Base-by-base conservation (phyloP, 2,888 invertebrate species). In the Apotomis turbidana region DNA sequence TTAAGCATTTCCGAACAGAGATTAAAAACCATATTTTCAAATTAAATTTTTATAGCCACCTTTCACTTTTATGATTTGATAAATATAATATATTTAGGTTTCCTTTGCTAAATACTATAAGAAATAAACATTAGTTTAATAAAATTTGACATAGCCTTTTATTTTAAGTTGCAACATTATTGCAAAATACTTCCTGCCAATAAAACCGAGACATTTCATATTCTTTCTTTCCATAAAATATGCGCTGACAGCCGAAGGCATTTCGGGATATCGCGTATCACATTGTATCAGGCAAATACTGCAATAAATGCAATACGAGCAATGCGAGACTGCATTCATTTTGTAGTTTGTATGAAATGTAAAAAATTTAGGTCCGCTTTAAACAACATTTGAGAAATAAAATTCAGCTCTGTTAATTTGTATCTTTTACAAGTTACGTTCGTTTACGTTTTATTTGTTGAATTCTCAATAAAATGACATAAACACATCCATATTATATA, bases 231-330 rank as follows among this genome's bases (percentile, higher is more conserved):
- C 52, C 63, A 63, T 70, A 66, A 70, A 70, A 70, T 66, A 70
- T 44, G 52, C 64, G 64, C 52, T 46, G 64, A 70, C 64, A 70
- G 70, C 64, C 70, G 54, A 51, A 63, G 59, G 52, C 59, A 59
- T 52, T 63, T 63, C 41, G 36, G 36, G 52, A 64, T 70, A 70
- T 70, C 63, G 52, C 58, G 64, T 70, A 59, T 59, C 70, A 70
- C 70, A 70, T 70, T 70, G 70, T 70, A 70, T 59, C 70, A 66
- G 59, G 70, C 70, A 70, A 66, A 64, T 70, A 70, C 52, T 41
- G 64, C 70, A 64, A 70, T 70, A 70, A 66, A 70, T 66, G 64
- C 57, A 59, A 70, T 70, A 64, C 64, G 64, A 59, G 41, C 54
- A 63, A n/a, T n/a, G n/a, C n/a, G n/a, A n/a, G n/a, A 61, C 52